These are phyloP conservation scores for Homarus gammarus DNA, from an alignment of 2,888 invertebrate species.

Conservation along the genomic window DNA sequence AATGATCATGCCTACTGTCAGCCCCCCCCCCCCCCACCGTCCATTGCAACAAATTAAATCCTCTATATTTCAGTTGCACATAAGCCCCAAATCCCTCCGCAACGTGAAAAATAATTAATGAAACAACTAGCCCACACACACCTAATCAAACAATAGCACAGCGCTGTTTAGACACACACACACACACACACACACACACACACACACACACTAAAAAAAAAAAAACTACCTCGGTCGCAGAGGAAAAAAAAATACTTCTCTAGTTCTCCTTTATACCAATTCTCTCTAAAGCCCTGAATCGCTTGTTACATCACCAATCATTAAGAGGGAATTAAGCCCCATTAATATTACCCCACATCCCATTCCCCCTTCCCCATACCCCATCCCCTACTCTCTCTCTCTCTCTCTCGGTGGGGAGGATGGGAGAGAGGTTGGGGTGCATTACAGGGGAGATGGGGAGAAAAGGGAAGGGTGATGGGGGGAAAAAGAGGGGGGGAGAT, in stretches of 20 bases:
- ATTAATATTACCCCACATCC: conserved; percentile 62
- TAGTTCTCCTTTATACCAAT: conserved; percentile 43
- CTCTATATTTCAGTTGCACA: conserved; percentile 58
- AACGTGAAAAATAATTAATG: conserved; percentile 54
- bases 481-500: background rate
- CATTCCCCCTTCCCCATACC: too few relatives aligned
- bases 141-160: conserved; percentile 46
- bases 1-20: background rate
- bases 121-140: conserved; percentile 45
- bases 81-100: conserved; percentile 50
- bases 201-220: background rate
- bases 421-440: too few relatives aligned
- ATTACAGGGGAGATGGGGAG: background rate
- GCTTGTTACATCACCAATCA: conserved; percentile 34
- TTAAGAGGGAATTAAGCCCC: conserved; percentile 50
- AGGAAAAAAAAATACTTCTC: too few relatives aligned
- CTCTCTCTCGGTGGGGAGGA: background rate
- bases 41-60: conserved; percentile 56
- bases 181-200: conserved; percentile 7
- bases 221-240: background rate
- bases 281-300: conserved; percentile 37
- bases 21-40: conserved; percentile 14
- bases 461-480: background rate
- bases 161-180: conserved; percentile 47
- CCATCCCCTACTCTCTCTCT: conserved; percentile 17